Percentiles rank a stretch among this genome's conserved stretches.
Evolutionary conservation across 1,140 invertebrate species (phyloP).

Genomic region (Pseudomyrmex flavicornis): DNA sequence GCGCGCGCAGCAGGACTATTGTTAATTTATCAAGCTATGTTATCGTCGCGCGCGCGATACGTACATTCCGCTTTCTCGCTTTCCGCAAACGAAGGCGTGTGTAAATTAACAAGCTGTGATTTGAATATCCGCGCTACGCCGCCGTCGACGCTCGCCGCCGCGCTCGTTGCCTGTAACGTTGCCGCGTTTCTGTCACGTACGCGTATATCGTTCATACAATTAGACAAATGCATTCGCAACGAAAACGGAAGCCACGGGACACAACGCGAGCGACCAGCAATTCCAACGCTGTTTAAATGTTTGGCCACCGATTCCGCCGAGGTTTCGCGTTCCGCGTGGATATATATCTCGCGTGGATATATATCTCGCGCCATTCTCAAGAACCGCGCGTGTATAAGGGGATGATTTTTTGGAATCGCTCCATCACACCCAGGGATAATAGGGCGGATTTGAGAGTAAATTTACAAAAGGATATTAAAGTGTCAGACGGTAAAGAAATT

Average conservation of each 20-base stretch:
- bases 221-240: constrained; percentile 32
- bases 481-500: constrained; percentile 39
- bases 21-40: constrained; percentile 64
- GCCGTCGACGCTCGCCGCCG: not conserved
- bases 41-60: constrained; percentile 8
- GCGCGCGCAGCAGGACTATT: constrained; percentile 49
- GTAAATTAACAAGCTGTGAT: constrained; percentile 37
- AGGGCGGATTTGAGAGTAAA: constrained; percentile 56
- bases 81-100: constrained; percentile 43
- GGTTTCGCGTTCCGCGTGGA: no score
- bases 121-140: constrained; percentile 54
- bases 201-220: constrained; percentile 29
- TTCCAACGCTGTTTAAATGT: constrained; percentile 27
- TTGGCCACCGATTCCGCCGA: constrained; percentile 10
- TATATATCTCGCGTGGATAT: not conserved
- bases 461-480: constrained; percentile 65
- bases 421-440: constrained; percentile 13
- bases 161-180: no score
- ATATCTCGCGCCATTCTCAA: not conserved
- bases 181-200: not conserved
- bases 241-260: constrained; percentile 21
- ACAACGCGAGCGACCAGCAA: constrained; percentile 16
- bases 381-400: no score
- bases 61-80: constrained; percentile 52
- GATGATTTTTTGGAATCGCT: constrained; percentile 52